Evolutionary conservation across 2,113 vertebrate genomes (phyloP).

Genomic region (Cynopterus brachyotis): DNA sequence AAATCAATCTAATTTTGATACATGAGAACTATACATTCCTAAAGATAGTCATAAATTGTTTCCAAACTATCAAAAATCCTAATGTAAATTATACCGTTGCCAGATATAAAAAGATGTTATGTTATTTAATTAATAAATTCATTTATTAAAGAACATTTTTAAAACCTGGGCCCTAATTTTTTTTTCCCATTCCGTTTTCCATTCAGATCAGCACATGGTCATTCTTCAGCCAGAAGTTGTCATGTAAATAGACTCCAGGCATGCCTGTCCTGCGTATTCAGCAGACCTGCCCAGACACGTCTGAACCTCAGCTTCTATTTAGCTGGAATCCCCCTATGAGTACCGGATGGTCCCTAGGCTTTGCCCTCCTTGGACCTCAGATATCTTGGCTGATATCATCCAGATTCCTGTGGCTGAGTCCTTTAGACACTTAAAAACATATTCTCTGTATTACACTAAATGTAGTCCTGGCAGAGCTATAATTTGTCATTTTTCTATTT

Average conservation of each 20-base stretch:
- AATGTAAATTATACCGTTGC: not conserved
- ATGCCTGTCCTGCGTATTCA: conserved; percentile 49
- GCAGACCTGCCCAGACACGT: conserved; percentile 74
- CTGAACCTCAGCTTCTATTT: conserved; percentile 53
- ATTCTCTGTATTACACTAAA: conserved; percentile 64
- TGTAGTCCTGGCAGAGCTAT: conserved; percentile 54
- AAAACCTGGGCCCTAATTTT: conserved; percentile 34
- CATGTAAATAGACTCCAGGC: conserved; percentile 70
- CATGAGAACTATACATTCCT: not conserved
- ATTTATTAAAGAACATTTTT: conserved; percentile 1
- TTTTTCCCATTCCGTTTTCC: conserved; percentile 47
- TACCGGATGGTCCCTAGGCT: conserved; percentile 58
- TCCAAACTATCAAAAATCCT: not conserved
- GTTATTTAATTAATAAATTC: not conserved
- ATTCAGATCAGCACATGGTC: conserved; percentile 33
- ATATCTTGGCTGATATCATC: conserved; percentile 64
- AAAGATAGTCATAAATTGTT: not conserved
- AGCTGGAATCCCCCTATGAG: conserved; percentile 63
- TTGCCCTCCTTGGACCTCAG: conserved; percentile 67
- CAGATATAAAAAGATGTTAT: not conserved
- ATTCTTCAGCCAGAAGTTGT: conserved; percentile 52
- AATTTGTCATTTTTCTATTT: conserved; percentile 78
- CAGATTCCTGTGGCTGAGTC: conserved; percentile 72
- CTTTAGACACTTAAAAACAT: conserved; percentile 71
- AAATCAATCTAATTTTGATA: not conserved